Conservation (phyloP, 2,113 vertebrate species). For the Mesoclemmys tuberculata region DNA sequence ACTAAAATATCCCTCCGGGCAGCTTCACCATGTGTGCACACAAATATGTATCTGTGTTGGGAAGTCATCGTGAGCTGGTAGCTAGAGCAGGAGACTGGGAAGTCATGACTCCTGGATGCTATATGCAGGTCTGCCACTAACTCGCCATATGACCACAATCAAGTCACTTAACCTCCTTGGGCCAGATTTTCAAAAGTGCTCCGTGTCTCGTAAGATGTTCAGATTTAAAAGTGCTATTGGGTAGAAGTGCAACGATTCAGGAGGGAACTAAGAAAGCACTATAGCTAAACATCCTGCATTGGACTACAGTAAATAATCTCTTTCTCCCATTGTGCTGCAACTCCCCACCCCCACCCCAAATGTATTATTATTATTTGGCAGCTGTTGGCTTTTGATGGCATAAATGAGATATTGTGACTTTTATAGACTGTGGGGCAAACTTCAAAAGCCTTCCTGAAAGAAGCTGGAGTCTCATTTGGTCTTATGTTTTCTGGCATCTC, state of each 20-base stretch:
- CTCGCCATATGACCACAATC: fast-evolving
- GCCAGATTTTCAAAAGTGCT: neutral
- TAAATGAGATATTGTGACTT: neutral
- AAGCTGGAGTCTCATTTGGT: neutral
- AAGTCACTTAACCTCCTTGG: neutral
- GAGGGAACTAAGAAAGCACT: neutral
- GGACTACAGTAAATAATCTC: neutral
- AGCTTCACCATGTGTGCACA: neutral
- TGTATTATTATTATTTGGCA: neutral
- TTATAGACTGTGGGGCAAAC: neutral
- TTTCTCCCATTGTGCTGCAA: neutral
- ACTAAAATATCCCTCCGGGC: neutral
- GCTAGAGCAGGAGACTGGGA: neutral
- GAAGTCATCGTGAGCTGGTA: neutral
- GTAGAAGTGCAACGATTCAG: neutral
- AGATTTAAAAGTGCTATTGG: neutral
- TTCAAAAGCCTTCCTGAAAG: neutral
- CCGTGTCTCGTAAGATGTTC: neutral
- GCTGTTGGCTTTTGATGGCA: neutral
- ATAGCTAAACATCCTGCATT: neutral
- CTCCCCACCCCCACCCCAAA: neutral
- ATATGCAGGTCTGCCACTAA: neutral
- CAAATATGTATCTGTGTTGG: neutral
- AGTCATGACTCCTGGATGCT: neutral
- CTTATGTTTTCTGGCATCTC: neutral